Evolutionary conservation across 2,797 vertebrate genomes (phyloP).

Genomic region (Clarias platycephalus): DNA sequence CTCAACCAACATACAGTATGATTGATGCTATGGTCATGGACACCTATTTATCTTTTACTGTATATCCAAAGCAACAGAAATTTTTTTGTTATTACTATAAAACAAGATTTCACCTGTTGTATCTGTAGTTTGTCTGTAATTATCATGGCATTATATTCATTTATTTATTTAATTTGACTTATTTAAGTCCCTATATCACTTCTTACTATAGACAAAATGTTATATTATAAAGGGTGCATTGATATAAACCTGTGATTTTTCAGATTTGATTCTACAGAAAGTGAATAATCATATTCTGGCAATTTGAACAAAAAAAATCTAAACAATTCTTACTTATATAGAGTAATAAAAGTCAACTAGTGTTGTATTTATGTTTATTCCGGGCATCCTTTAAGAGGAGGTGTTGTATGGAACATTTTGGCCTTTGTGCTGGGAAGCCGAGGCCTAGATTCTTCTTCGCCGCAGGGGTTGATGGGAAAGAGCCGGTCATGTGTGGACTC

Average conservation of each 20-base stretch:
- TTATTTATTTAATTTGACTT: too few species aligned
- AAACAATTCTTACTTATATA: neutral
- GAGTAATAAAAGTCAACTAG: neutral
- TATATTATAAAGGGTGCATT: neutral
- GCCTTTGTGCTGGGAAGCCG: neutral
- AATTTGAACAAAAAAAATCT: neutral
- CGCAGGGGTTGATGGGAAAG: conserved; percentile 15
- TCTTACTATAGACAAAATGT: neutral
- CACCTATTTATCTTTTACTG: too few species aligned
- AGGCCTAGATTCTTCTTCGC: neutral
- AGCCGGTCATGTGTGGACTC: conserved; percentile 7
- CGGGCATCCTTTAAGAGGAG: neutral
- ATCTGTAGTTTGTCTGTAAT: neutral
- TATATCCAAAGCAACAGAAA: too few species aligned
- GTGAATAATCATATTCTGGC: neutral
- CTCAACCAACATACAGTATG: too few species aligned
- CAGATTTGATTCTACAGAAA: neutral
- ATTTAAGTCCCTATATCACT: neutral
- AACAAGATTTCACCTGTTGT: neutral
- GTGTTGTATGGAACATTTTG: neutral
- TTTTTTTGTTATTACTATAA: neutral
- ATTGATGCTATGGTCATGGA: too few species aligned
- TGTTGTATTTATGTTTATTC: too few species aligned
- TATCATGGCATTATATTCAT: too few species aligned
- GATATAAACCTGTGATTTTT: neutral